Percentiles rank a stretch among this genome's conserved stretches.
These are phyloP conservation scores for Orbicella faveolata DNA, from an alignment of 64 coral and sea anemone species.

Conservation along the genomic window DNA sequence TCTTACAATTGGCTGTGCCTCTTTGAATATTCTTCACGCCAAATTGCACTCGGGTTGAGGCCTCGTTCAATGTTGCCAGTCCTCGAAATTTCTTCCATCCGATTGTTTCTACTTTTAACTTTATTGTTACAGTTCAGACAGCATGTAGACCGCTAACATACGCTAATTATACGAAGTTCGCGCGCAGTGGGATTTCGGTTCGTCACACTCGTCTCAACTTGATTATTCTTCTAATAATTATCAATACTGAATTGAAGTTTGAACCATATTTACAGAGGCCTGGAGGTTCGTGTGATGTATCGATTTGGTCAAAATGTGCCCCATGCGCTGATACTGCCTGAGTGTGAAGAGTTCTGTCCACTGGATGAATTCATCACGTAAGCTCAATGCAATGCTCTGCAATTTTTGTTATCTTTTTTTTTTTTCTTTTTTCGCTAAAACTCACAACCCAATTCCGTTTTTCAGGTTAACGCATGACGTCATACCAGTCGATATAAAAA, in stretches of 20 bases:
- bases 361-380: conserved; percentile 3
- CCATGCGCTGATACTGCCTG: not conserved
- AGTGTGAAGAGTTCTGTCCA: conserved; percentile 12
- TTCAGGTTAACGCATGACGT: conserved; percentile 1
- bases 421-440: not conserved
- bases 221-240: not conserved
- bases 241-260: not conserved
- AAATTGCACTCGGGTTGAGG: too few relatives aligned
- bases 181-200: not conserved
- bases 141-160: too few relatives aligned
- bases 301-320: conserved; percentile 12
- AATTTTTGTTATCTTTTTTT: not conserved
- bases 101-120: too few relatives aligned
- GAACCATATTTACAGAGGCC: not conserved
- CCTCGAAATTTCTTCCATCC: too few relatives aligned
- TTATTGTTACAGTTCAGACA: too few relatives aligned
- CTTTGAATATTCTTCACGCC: too few relatives aligned
- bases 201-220: too few relatives aligned
- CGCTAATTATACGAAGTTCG: not conserved
- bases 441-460: not conserved
- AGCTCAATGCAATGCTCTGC: not conserved
- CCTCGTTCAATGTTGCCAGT: too few relatives aligned
- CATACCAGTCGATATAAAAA: not conserved
- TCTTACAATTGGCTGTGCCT: too few relatives aligned
- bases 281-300: conserved; percentile 1